phyloP scores from a whole-genome alignment of 2,797 vertebrate genomes.

The Valencia hispanica region DNA sequence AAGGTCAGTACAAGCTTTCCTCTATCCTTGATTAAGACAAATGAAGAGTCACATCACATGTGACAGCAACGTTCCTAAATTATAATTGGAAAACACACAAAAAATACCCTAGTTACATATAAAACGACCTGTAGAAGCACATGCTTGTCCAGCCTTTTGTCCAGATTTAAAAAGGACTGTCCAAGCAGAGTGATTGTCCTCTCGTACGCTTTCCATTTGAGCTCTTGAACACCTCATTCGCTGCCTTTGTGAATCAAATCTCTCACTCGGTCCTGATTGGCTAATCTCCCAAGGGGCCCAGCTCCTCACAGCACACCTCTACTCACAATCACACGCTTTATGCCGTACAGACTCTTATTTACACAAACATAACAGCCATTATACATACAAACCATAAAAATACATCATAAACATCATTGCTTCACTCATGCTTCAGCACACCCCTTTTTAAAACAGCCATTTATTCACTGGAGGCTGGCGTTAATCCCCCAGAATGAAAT shows the following conservation, averaged over 20 bases:
- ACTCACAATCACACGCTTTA: conserved; percentile 2
- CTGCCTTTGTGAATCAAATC: conserved; percentile 17
- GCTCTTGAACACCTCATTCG: conserved; percentile 22
- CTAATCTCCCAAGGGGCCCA: conserved; percentile 29
- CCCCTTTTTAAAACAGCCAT: conserved; percentile 44
- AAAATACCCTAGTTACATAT: neutral
- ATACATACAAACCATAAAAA: conserved; percentile 2
- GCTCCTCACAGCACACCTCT: conserved; percentile 10
- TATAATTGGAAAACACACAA: conserved; percentile 3
- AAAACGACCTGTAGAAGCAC: neutral
- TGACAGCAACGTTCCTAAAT: conserved; percentile 8
- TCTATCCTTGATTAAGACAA: conserved; percentile 5
- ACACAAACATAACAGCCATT: neutral
- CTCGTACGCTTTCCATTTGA: conserved; percentile 2
- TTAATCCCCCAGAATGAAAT: conserved; percentile 75
- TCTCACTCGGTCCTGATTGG: conserved; percentile 39
- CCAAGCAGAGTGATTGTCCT: neutral
- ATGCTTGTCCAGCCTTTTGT: neutral
- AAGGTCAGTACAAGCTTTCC: neutral
- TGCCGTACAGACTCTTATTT: neutral
- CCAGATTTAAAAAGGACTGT: neutral
- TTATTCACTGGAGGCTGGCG: conserved; percentile 56
- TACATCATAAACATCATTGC: conserved; percentile 9
- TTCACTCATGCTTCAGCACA: conserved; percentile 19
- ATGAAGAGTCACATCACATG: conserved; percentile 1